Evolutionary conservation across 2,113 vertebrate species (phyloP).

Genomic region (Gallinago paraguaiae): DNA sequence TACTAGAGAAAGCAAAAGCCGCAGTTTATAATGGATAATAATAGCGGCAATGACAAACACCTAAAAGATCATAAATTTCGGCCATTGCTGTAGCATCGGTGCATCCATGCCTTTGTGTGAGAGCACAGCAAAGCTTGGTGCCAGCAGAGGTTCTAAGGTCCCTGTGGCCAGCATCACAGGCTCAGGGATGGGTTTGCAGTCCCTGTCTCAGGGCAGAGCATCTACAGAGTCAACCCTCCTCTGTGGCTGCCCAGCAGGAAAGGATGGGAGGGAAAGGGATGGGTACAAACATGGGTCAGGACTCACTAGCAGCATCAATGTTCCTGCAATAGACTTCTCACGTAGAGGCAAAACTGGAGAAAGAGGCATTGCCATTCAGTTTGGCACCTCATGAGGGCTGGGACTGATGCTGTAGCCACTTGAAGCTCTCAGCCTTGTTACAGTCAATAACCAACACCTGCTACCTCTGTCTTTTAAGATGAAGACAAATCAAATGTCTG

Average conservation of each 20-base stretch:
- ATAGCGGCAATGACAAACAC: background rate
- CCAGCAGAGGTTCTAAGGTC: background rate
- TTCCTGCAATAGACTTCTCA: background rate
- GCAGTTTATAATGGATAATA: background rate
- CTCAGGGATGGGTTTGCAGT: background rate
- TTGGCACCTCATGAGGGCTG: background rate
- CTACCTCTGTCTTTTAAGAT: background rate
- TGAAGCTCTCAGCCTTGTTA: background rate
- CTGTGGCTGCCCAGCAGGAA: background rate
- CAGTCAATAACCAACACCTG: background rate
- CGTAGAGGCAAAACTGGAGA: background rate
- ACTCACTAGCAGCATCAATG: background rate
- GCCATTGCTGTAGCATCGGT: background rate
- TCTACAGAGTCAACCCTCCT: accelerated
- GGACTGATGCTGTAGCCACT: background rate
- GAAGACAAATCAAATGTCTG: background rate
- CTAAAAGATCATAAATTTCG: background rate
- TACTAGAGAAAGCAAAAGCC: background rate
- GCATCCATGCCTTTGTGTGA: background rate
- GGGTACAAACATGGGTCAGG: background rate
- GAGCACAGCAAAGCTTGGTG: background rate
- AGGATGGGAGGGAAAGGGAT: background rate
- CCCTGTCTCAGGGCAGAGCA: background rate
- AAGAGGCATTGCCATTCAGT: background rate
- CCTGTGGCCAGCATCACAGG: background rate